Conservation (phyloP, 2,888 invertebrate species). For the Agrochola macilenta region DNA sequence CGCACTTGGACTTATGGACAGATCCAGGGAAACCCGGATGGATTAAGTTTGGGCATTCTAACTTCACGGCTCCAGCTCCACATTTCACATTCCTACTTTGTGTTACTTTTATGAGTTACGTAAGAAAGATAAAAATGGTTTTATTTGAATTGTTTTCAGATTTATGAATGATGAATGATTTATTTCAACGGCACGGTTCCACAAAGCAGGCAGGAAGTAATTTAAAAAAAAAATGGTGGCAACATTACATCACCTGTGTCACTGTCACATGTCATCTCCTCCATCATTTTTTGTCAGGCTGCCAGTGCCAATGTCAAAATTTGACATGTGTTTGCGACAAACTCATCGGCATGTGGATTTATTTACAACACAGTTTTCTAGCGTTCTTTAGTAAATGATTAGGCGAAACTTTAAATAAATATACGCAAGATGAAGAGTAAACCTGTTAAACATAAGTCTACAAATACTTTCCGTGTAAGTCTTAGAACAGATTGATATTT, state of each 20-base stretch:
- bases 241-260: background rate
- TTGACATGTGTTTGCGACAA: constrained; percentile 3
- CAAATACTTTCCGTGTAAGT: constrained; percentile 94
- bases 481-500: background rate
- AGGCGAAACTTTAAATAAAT: constrained; percentile 32
- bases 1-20: too few relatives aligned
- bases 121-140: background rate
- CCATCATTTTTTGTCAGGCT: background rate
- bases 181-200: background rate
- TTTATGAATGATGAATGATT: background rate
- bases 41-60: too few relatives aligned
- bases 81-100: too few relatives aligned
- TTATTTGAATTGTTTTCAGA: background rate
- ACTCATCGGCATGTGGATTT: constrained; percentile 63
- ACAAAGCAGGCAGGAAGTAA: background rate
- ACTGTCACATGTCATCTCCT: constrained; percentile 15
- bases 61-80: too few relatives aligned
- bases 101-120: too few relatives aligned
- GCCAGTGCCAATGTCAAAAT: constrained; percentile 3
- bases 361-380: constrained; percentile 61
- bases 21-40: too few relatives aligned
- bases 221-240: background rate
- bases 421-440: constrained; percentile 92
- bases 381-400: constrained; percentile 28
- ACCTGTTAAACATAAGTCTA: constrained; percentile 93